Evolutionary conservation across 2,113 vertebrate species (phyloP).

Genomic region (Trogon surrucura): DNA sequence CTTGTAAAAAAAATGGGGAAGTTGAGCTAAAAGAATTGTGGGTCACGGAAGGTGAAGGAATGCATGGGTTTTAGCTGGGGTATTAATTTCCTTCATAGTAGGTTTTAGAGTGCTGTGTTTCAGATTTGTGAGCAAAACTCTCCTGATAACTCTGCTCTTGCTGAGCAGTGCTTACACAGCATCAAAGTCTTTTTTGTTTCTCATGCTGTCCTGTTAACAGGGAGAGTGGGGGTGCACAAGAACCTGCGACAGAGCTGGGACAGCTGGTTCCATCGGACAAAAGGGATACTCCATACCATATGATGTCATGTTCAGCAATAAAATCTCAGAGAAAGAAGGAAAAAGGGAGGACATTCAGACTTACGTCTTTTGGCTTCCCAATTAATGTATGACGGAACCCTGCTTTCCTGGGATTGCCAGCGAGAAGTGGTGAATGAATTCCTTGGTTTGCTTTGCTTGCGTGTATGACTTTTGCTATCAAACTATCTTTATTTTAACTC

Average conservation of each 20-base stretch:
- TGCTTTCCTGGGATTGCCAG: neutral
- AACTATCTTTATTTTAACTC: neutral
- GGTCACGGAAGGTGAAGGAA: neutral
- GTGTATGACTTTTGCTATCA: neutral
- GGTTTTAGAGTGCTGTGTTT: neutral
- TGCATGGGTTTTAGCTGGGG: neutral
- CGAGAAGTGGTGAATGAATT: neutral
- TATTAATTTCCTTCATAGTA: neutral
- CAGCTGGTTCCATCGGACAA: neutral
- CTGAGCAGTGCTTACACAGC: neutral
- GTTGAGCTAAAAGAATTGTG: neutral
- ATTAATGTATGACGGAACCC: fast-evolving
- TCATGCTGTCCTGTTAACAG: neutral
- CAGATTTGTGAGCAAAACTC: neutral
- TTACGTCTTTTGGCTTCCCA: fast-evolving
- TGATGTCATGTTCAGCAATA: fast-evolving
- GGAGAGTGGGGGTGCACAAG: neutral
- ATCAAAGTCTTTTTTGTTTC: neutral
- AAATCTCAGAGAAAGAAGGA: neutral
- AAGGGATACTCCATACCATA: neutral
- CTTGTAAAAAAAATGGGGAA: neutral
- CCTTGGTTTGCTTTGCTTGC: neutral
- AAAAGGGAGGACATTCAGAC: fast-evolving
- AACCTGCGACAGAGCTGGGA: neutral
- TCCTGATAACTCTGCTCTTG: neutral